A percentile compares a stretch with the other conserved stretches of the same genome.
These are phyloP conservation scores for Drosophila meridiana DNA, from an alignment of 2,888 invertebrate species.

Conservation along the genomic window DNA sequence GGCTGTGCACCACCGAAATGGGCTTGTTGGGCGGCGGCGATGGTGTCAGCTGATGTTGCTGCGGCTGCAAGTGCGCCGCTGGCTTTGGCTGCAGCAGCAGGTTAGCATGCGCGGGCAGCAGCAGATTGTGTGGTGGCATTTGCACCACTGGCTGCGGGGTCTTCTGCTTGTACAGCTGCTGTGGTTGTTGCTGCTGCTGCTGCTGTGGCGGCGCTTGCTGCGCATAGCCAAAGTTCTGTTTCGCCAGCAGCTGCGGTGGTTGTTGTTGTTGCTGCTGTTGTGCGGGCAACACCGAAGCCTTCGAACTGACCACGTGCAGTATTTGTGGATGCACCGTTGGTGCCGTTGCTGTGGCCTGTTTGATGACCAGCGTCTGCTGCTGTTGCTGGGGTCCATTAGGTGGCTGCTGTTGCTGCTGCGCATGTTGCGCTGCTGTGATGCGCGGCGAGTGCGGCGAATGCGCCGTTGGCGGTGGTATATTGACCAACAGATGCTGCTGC, in stretches of 20 bases:
- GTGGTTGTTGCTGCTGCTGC: slow-evolving; percentile 64
- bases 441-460: slow-evolving; percentile 76
- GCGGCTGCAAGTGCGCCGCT: slow-evolving; percentile 79
- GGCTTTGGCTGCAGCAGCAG: slow-evolving; percentile 77
- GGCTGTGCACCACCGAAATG: slow-evolving; percentile 80
- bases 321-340: slow-evolving; percentile 68
- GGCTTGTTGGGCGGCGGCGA: slow-evolving; percentile 82
- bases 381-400: slow-evolving; percentile 45
- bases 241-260: slow-evolving; percentile 50
- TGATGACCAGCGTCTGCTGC: slow-evolving; percentile 77
- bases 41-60: slow-evolving; percentile 76
- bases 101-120: slow-evolving; percentile 72
- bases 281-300: slow-evolving; percentile 67
- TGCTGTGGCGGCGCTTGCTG: slow-evolving; percentile 44
- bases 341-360: slow-evolving; percentile 68
- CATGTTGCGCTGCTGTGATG: slow-evolving; percentile 61
- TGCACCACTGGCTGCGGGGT: slow-evolving; percentile 57
- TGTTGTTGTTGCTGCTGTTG: slow-evolving; percentile 39
- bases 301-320: slow-evolving; percentile 82
- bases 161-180: slow-evolving; percentile 77
- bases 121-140: slow-evolving; percentile 74
- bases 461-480: slow-evolving; percentile 82
- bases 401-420: slow-evolving; percentile 36
- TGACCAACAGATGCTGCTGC: slow-evolving; percentile 81
- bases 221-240: slow-evolving; percentile 62